Conservation (phyloP, 2,888 invertebrate genomes). For the Caenorhabditis japonica region DNA sequence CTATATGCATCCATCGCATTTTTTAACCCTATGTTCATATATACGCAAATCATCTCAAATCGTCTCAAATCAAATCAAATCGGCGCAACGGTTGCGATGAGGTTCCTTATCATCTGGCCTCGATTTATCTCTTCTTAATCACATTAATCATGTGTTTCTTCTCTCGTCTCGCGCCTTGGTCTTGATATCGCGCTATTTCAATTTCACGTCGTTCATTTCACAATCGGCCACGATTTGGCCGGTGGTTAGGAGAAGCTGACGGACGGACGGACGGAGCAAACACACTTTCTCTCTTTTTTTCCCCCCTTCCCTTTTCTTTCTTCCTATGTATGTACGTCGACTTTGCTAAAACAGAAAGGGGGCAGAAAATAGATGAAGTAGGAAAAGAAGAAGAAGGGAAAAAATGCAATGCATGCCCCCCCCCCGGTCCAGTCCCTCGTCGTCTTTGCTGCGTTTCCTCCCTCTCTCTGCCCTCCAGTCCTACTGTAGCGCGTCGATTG, state of each 20-base stretch:
- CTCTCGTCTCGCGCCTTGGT: too few species aligned
- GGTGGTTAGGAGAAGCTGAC: too few species aligned
- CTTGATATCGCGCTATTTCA: too few species aligned
- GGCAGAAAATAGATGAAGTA: conserved; percentile 19
- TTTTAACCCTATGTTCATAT: too few species aligned
- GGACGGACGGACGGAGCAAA: neutral
- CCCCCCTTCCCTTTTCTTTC: too few species aligned
- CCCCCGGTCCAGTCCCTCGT: conserved; percentile 7
- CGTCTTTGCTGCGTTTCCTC: conserved; percentile 8
- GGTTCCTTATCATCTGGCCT: conserved; percentile 38
- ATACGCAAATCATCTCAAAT: too few species aligned
- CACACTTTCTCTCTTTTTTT: conserved; percentile 3
- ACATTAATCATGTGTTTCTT: conserved; percentile 52
- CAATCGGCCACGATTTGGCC: too few species aligned
- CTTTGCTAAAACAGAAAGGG: conserved; percentile 32
- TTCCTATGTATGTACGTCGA: too few species aligned
- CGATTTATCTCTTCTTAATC: conserved; percentile 51
- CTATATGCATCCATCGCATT: conserved; percentile 27
- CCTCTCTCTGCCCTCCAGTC: neutral
- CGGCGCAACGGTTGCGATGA: conserved; percentile 13
- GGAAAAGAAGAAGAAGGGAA: conserved; percentile 18
- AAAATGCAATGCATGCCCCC: conserved; percentile 38
- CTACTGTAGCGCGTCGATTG: conserved; percentile 30
- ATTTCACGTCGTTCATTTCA: neutral
- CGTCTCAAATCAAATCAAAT: too few species aligned